A percentile compares a stretch with the other conserved stretches of the same genome.
Conservation (phyloP, 2,797 vertebrate species). For the Cryptoblepharus egeriae region DNA sequence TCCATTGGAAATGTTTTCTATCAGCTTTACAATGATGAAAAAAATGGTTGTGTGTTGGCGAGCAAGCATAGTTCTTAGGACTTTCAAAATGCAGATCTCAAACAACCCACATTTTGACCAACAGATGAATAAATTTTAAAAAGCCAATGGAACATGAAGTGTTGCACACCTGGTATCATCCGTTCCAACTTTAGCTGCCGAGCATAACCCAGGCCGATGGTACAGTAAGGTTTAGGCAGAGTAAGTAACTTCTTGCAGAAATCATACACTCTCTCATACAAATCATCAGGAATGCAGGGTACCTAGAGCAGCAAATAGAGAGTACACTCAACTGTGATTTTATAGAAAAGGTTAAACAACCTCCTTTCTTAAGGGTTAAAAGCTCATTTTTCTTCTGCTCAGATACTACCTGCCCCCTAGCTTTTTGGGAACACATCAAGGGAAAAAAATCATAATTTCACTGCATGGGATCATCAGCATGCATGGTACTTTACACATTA, state of each 20-base stretch:
- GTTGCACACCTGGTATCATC: constrained; percentile 79
- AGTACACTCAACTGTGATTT: background rate
- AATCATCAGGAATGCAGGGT: constrained; percentile 85
- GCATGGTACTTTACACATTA: no score
- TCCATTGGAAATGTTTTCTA: background rate
- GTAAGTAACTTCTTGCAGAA: constrained; percentile 89
- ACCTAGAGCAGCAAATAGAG: constrained; percentile 75
- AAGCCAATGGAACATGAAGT: background rate
- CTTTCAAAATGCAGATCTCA: background rate
- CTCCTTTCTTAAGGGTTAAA: no score
- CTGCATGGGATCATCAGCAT: no score
- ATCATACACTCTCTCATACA: constrained; percentile 86
- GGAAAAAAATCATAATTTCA: no score
- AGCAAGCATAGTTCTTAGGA: background rate
- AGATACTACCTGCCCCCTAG: no score
- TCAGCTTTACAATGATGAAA: background rate
- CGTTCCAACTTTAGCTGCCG: constrained; percentile 84
- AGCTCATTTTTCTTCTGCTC: no score
- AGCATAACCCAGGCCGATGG: constrained; percentile 86
- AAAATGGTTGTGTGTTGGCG: background rate
- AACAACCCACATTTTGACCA: background rate
- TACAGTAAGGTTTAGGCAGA: constrained; percentile 89
- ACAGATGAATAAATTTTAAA: background rate
- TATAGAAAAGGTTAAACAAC: no score
- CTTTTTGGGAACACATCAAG: no score